Base-by-base conservation (phyloP, 2,797 vertebrate species). In the Sebastes goodei region DNA sequence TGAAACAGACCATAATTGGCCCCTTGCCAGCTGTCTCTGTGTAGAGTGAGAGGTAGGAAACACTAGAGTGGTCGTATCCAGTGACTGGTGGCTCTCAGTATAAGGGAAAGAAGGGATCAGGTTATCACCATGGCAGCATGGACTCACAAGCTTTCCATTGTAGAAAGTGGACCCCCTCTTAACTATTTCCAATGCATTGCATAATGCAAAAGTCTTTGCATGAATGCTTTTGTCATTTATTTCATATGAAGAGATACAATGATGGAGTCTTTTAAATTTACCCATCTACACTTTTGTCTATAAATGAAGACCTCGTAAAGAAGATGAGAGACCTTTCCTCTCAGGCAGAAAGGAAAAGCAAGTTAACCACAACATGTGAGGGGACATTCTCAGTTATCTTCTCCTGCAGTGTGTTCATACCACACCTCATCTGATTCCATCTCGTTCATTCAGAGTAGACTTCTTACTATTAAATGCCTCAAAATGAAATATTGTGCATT, bases 81-180 rank as follows among this genome's bases (percentile, higher is more conserved):
- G 74, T 95, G 88, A 90, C 92, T 21, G 20, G 57, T 63, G 56
- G 76, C 59, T 85, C 75, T 89, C 77, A 64, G 60, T 73, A 27
- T 70, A 20, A 68, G 55, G 53, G 75, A 84, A 89, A 82, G 7
- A 73, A 76, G 65, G 64, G 86, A 95, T 95, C 89, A 70, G 65
- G 91, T 95, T 93, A 80, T 81, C 74, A 73, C 64, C 72, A 86
- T 92, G 76, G 82, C 76, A 83, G 76, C 88, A 80, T 59, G 56
- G 56, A 76, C 62, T 74, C 15, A 14, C 52, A 65, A 46, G 32
- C 15, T 69, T 75, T 59, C 4, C 68, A 5, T 38, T 6, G 52
- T 71, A 81, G 55, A 62, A 73, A 74, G 46, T 25, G 5, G 56
- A 72, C 21, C 30, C 10, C 8, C 15, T 60, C 32, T 21, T 7